Conservation (phyloP, 53 echinoderm and acorn worm genomes). For the Temnopleurus reevesii region DNA sequence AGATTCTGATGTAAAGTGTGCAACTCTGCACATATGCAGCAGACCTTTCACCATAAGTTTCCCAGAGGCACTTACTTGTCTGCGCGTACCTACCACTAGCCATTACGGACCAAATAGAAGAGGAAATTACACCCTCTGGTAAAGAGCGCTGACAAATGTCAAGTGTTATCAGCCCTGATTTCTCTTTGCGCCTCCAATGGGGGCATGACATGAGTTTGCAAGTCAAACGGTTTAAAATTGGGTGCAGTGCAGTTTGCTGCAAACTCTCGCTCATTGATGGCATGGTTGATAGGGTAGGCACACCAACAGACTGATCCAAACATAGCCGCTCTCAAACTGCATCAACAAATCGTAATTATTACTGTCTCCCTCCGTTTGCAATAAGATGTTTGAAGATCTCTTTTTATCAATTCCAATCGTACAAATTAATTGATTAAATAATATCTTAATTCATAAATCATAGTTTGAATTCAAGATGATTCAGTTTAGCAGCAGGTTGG, state of each 20-base stretch:
- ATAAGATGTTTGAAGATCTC: too few species aligned
- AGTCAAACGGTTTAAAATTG: background rate
- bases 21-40: too few species aligned
- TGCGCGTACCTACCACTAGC: background rate
- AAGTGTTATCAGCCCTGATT: constrained; percentile 16
- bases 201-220: background rate
- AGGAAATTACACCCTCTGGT: constrained; percentile 25
- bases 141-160: constrained; percentile 1
- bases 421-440: too few species aligned
- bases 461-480: too few species aligned
- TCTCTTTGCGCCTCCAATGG: background rate
- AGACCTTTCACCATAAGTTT: background rate
- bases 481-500: too few species aligned
- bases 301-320: background rate
- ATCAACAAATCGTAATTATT: too few species aligned
- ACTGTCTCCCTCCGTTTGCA: too few species aligned
- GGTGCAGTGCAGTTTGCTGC: too few species aligned
- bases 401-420: too few species aligned
- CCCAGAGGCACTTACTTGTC: constrained; percentile 23
- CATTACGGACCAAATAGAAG: background rate
- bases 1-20: too few species aligned
- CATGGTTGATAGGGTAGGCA: background rate
- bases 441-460: too few species aligned
- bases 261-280: background rate
- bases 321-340: too few species aligned